Conservation (phyloP, 2,888 invertebrate species). For the Acanthopleura granulata region DNA sequence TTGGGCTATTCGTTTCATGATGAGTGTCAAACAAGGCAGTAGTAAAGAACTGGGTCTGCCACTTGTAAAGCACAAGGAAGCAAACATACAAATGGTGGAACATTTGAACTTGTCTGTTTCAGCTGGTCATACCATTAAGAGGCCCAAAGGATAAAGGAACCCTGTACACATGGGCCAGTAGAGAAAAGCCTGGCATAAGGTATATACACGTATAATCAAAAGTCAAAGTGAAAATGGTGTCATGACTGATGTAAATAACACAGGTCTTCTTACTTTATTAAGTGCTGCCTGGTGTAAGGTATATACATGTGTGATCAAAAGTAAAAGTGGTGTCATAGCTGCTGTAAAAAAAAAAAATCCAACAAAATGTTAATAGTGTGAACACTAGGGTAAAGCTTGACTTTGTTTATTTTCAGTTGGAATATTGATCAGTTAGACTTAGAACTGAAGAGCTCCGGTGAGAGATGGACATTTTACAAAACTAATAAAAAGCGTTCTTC, state of each 20-base stretch:
- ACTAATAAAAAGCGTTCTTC: neutral
- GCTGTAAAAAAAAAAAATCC: too few relatives aligned
- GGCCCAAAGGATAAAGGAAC: conserved; percentile 38
- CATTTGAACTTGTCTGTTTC: conserved; percentile 17
- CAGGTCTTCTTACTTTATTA: too few relatives aligned
- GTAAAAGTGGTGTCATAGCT: too few relatives aligned
- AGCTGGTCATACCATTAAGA: conserved; percentile 37
- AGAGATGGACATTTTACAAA: conserved; percentile 39
- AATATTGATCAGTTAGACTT: conserved; percentile 36
- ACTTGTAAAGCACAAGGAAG: too few relatives aligned
- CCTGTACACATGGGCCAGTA: conserved; percentile 35
- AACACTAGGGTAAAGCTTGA: neutral
- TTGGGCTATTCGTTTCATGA: too few relatives aligned
- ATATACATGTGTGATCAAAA: too few relatives aligned
- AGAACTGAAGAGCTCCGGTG: conserved; percentile 27
- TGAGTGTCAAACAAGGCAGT: too few relatives aligned
- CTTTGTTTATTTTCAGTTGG: conserved; percentile 33
- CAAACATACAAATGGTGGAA: too few relatives aligned
- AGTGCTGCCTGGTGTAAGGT: neutral
- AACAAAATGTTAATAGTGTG: neutral
- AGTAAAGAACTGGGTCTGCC: too few relatives aligned
- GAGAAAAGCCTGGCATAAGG: conserved; percentile 32
- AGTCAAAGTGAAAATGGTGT: neutral
- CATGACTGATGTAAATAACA: neutral
- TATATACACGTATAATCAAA: conserved; percentile 17